Evolutionary conservation across 2,797 vertebrate genomes (phyloP), one percentile per base, ranked within the genome.

Genomic region (Ambastaia sidthimunki): DNA sequence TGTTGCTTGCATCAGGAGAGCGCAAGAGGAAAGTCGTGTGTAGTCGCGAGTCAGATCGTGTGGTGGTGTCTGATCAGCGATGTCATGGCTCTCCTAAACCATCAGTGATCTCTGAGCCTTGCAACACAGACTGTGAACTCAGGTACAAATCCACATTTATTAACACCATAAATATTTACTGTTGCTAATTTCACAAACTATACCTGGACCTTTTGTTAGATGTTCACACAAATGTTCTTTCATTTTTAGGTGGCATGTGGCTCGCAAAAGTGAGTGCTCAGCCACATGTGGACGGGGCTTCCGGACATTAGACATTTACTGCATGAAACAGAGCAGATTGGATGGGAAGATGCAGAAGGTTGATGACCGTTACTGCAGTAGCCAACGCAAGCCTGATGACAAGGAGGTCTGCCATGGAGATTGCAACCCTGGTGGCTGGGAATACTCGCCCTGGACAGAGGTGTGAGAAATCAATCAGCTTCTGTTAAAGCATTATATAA

Each of bases 11-110:
- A 16, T 72, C 82, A 99, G 98, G 98, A 75, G 97, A 98, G 84
- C 92, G 94, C 7, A 98, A 95, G 86, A 93, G 95, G 72, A 99
- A 96, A 82, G 93, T 95, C 19, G 83, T 96, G 73, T 99, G 98
- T 76, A 97, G 93, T 75, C 91, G 98, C 80, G 97, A 99, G 88
- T 96, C 95, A 0, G 98, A 99, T 87, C 93, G 96, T 73, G 93
- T 96, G 85, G 94, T 95, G 0, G 98, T 99, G 85, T 99, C 98
- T 0, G 98, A 99, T 92, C 97, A 98, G 90, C 94, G 97, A 87
- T 99, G 98, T 62, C 94, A 97, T 52, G 93, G 89, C 16, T 91
- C 95, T 47, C 89, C 95, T 44, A 93, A 93, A 74, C 98, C 97
- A 16, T 90, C 90, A 13, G 91, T 94, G 70, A 60, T 96, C 87